A percentile compares a stretch with the other conserved stretches of the same genome.
phyloP scores from a whole-genome alignment of 2,888 invertebrate species.

The Hypsopygia costalis region DNA sequence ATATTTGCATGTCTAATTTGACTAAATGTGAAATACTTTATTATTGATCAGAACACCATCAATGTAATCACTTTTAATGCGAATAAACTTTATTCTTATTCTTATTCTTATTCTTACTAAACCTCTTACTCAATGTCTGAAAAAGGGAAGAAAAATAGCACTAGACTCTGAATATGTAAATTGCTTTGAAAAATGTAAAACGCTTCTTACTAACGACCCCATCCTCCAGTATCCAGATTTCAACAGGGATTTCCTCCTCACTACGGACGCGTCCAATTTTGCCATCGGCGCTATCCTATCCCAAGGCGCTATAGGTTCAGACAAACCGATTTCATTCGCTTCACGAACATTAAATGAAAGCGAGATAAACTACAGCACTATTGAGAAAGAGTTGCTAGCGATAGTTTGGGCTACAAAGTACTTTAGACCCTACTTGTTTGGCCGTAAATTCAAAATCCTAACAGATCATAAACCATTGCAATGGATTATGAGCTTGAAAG shows the following conservation, averaged over 20 bases:
- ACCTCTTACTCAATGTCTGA: slow-evolving; percentile 11
- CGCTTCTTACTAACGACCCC: slow-evolving; percentile 28
- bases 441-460: not conserved
- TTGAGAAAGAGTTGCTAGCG: not conserved
- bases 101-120: no score
- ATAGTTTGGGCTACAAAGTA: slow-evolving; percentile 23
- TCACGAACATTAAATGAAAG: slow-evolving; percentile 7
- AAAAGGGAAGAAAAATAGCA: not conserved
- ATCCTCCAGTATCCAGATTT: slow-evolving; percentile 18
- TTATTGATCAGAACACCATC: no score
- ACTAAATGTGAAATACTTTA: no score
- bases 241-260: not conserved
- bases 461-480: not conserved
- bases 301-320: slow-evolving; percentile 18
- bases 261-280: not conserved
- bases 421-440: slow-evolving; percentile 1
- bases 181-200: slow-evolving; percentile 15
- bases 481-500: slow-evolving; percentile 9
- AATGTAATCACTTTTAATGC: no score
- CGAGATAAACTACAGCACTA: slow-evolving; percentile 3
- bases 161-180: not conserved
- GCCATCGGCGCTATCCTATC: slow-evolving; percentile 12
- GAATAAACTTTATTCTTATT: no score
- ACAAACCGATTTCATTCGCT: slow-evolving; percentile 16
- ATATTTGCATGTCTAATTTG: no score